Evolutionary conservation across 2,797 vertebrate genomes (phyloP).

Genomic region (Mionectes olivaceus): DNA sequence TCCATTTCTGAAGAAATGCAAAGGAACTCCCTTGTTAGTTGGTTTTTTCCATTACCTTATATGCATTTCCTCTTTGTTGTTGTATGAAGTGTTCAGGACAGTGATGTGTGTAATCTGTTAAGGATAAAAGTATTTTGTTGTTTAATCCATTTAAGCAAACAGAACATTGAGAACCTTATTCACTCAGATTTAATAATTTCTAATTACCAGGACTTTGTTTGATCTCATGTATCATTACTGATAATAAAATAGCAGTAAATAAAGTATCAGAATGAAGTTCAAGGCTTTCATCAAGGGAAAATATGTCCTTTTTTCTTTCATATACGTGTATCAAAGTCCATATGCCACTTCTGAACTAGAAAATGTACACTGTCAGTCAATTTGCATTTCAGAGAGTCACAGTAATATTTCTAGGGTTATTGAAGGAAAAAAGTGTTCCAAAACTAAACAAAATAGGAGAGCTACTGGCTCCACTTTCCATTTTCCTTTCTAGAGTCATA

Average conservation of each 20-base stretch:
- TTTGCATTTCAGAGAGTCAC: background rate
- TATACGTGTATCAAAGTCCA: background rate
- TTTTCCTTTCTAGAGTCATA: background rate
- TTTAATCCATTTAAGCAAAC: background rate
- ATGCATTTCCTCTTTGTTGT: background rate
- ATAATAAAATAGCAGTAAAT: background rate
- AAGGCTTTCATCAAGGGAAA: background rate
- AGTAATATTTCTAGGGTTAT: background rate
- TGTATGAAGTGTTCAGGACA: background rate
- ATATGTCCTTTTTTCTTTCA: background rate
- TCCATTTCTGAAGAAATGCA: background rate
- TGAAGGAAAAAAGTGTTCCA: background rate
- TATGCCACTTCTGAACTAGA: background rate
- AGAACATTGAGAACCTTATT: background rate
- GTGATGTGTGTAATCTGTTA: background rate
- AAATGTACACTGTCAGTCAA: background rate
- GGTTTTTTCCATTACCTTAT: background rate
- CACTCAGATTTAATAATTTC: background rate
- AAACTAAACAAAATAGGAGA: background rate
- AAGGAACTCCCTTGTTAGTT: background rate
- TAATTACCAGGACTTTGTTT: background rate
- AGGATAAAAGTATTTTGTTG: background rate
- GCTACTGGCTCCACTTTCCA: background rate
- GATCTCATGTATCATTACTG: background rate
- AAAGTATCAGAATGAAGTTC: background rate